Evolutionary conservation across 2,113 vertebrate species (phyloP), one percentile per base, ranked within the genome.

Genomic region (Cervus canadensis): DNA sequence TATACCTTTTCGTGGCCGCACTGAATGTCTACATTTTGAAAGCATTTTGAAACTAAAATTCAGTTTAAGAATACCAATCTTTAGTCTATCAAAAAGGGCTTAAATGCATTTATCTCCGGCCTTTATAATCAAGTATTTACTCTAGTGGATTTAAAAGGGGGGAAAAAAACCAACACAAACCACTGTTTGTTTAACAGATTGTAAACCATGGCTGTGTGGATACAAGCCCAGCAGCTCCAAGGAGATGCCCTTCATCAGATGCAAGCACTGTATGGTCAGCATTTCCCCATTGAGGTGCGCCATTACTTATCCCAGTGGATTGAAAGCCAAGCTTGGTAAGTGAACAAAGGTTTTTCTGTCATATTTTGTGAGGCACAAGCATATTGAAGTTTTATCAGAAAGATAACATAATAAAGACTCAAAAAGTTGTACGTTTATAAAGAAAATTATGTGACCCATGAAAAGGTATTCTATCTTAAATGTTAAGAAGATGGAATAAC

Each of bases 231-330:
- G 99, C 99, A 99, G 99, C 99, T 99, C 90, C 99, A 99, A 98
- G 99, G 99, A 0, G 99, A 99, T 71, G 99, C 99, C 85, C 99
- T 99, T 67, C 99, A 99, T 97, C 99, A 99, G 99, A 99, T 99
- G 99, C 99, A 99, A 96, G 99, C 99, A 0, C 98, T 99, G n/a
- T 99, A 99, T 0, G 99, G 99, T 33, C 99, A 99, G 98, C 99
- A 99, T 98, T 99, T 99, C 94, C 99, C 99, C 93, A 99, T 99
- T 7, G 99, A 99, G 97, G 99, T 99, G 99, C 99, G 99, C 93
- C 99, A 99, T 98, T 99, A 99, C 98, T 98, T 99, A 96, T 99
- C 99, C 1, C 99, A 99, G 97, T 99, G 99, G 99, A 99, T 99
- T 16, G 99, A 99, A 97, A 99, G 99, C 95, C 99, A 99, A 97